phyloP scores from a whole-genome alignment of 1,140 invertebrate species.

The Scaptomyza montana region DNA sequence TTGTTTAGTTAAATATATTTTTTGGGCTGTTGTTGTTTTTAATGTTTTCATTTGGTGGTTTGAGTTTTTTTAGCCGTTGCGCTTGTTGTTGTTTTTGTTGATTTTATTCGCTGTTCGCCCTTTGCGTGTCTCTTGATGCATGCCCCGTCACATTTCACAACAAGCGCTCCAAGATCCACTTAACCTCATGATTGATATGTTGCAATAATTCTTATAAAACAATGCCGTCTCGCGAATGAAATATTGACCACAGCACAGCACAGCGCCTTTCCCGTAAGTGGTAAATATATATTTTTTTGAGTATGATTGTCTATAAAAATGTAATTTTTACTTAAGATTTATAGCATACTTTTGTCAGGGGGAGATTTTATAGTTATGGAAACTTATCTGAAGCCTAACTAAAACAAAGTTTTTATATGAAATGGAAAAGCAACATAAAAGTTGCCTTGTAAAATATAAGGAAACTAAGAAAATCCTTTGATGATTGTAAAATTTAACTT shows the following conservation, averaged over 20 bases:
- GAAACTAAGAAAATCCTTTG: too few species aligned
- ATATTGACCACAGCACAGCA: conserved; percentile 51
- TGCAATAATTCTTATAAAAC: conserved; percentile 84
- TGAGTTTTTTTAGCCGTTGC: conserved; percentile 30
- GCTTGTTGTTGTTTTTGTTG: neutral
- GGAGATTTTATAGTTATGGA: neutral
- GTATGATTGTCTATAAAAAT: neutral
- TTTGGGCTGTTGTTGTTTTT: conserved; percentile 53
- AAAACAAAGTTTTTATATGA: too few species aligned
- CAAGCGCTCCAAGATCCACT: conserved; percentile 59
- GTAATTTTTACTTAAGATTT: conserved; percentile 18
- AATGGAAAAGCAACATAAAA: too few species aligned
- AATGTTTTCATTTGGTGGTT: conserved; percentile 74
- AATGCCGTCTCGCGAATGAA: conserved; percentile 56
- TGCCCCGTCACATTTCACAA: conserved; percentile 70
- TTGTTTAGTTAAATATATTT: conserved; percentile 47
- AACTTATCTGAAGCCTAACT: too few species aligned
- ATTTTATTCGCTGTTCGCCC: neutral
- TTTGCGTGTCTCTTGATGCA: conserved; percentile 77
- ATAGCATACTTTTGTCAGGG: conserved; percentile 13
- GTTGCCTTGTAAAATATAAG: too few species aligned
- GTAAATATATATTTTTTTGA: neutral
- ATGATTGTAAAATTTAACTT: too few species aligned
- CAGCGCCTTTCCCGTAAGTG: conserved; percentile 45
- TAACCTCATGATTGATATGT: conserved; percentile 80